phyloP scores from a whole-genome alignment of 2,113 vertebrate species.

The Balaenoptera acutorostrata region DNA sequence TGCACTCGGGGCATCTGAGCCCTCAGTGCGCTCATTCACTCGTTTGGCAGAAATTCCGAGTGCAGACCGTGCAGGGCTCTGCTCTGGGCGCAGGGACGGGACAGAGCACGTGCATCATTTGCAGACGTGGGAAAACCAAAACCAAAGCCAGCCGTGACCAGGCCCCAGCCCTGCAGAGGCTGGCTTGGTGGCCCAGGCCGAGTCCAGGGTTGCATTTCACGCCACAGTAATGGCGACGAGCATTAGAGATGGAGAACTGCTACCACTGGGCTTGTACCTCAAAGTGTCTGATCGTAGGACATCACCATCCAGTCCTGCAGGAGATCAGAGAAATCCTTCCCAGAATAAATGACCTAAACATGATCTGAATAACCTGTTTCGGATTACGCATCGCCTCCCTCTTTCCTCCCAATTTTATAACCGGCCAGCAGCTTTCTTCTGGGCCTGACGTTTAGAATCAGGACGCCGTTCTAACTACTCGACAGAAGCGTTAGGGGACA shows the following conservation, averaged over 20 bases:
- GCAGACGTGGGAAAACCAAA: not conserved
- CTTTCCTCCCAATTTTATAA: not conserved
- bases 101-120: not conserved
- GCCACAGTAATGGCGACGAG: accelerated
- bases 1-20: not conserved
- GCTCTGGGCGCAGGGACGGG: not conserved
- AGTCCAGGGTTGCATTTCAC: accelerated
- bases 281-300: accelerated
- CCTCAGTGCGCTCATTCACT: not conserved
- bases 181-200: not conserved
- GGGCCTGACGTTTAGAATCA: not conserved
- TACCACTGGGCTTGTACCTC: accelerated
- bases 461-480: accelerated
- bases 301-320: accelerated
- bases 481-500: accelerated
- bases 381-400: too few relatives aligned
- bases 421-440: not conserved
- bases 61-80: not conserved
- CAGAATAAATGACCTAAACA: not conserved
- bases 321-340: not conserved
- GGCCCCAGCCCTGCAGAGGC: too few relatives aligned
- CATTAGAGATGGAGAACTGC: accelerated
- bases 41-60: not conserved
- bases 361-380: not conserved
- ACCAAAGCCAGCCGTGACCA: not conserved